These are phyloP conservation scores for Enteromius thamalakanensis DNA, from an alignment of 2,797 vertebrate genomes.

Conservation along the genomic window DNA sequence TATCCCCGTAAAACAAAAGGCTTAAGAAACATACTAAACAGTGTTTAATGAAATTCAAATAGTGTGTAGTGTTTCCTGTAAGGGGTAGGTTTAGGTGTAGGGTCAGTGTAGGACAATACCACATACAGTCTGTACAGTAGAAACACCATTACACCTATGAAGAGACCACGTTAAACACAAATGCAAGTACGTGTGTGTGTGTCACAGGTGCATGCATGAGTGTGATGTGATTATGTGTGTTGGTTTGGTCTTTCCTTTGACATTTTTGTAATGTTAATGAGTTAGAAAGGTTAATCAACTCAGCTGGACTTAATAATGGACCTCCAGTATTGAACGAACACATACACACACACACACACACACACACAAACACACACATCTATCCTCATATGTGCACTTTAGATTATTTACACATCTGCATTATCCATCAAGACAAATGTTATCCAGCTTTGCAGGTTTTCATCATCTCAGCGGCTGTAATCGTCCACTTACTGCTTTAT, in stretches of 20 bases:
- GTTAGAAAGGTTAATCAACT: constrained; percentile 54
- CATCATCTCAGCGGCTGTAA: neutral
- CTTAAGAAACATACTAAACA: too few relatives aligned
- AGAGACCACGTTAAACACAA: too few relatives aligned
- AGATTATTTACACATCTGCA: neutral
- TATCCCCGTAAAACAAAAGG: too few relatives aligned
- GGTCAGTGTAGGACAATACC: too few relatives aligned
- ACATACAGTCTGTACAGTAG: too few relatives aligned
- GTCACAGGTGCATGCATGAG: constrained; percentile 18
- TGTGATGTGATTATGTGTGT: constrained; percentile 8
- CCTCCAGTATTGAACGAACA: neutral
- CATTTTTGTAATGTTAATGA: constrained; percentile 57
- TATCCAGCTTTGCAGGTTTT: neutral
- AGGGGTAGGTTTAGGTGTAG: too few relatives aligned
- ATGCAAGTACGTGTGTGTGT: neutral
- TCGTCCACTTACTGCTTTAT: neutral
- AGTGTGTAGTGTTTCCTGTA: too few relatives aligned
- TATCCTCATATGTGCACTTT: neutral
- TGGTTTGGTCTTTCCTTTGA: constrained; percentile 25
- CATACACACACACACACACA: neutral
- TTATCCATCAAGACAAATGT: constrained; percentile 7
- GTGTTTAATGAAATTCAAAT: too few relatives aligned
- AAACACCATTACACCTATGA: too few relatives aligned
- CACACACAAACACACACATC: neutral
- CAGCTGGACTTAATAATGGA: constrained; percentile 36